These are phyloP conservation scores for Aptenodytes patagonicus DNA, from an alignment of 2,113 vertebrate species.

Conservation along the genomic window DNA sequence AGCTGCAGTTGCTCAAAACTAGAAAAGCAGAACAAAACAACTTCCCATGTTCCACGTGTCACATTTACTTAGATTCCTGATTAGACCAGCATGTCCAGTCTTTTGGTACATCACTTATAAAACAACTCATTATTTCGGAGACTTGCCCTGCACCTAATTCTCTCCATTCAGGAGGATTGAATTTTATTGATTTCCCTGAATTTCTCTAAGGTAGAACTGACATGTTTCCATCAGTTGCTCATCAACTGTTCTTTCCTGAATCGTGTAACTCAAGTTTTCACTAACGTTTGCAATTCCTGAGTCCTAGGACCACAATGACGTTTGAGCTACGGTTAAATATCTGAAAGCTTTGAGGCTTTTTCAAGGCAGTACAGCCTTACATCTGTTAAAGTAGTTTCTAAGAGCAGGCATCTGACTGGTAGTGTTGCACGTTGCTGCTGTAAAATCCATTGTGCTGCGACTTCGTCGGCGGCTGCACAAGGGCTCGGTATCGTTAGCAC, in stretches of 20 bases:
- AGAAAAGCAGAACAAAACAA: not conserved
- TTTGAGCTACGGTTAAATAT: not conserved
- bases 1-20: not conserved
- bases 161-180: not conserved
- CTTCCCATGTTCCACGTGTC: not conserved
- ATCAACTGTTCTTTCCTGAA: not conserved
- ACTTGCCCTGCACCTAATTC: not conserved
- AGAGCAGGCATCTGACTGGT: not conserved
- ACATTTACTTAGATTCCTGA: not conserved
- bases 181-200: not conserved
- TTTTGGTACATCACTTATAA: not conserved
- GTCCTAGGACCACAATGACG: not conserved
- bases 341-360: not conserved
- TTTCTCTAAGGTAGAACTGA: not conserved
- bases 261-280: not conserved
- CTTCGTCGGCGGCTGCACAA: rapidly evolving
- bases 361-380: not conserved
- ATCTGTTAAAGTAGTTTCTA: not conserved
- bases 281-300: not conserved
- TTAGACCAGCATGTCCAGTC: not conserved
- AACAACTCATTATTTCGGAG: not conserved
- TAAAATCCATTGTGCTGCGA: rapidly evolving
- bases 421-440: rapidly evolving
- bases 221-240: not conserved
- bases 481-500: not conserved